Evolutionary conservation across 1,140 invertebrate species (phyloP).

Genomic region (Cheumatopsyche charites): DNA sequence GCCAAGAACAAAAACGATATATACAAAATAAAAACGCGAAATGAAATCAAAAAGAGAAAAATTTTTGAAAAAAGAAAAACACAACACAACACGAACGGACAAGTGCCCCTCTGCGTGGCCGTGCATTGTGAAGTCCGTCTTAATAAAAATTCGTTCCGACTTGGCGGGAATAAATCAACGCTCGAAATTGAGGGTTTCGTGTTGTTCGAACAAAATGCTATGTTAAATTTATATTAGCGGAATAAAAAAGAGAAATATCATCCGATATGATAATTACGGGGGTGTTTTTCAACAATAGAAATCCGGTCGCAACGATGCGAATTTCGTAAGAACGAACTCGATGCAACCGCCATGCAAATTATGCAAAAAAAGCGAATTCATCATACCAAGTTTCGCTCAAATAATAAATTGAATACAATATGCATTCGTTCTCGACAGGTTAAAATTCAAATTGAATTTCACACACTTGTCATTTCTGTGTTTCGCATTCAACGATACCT

Average conservation of each 20-base stretch:
- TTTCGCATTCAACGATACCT: too few species aligned
- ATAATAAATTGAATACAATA: too few species aligned
- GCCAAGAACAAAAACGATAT: neutral
- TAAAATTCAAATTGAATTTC: too few species aligned
- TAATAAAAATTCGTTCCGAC: constrained; percentile 10
- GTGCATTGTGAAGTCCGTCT: neutral
- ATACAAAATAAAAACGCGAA: neutral
- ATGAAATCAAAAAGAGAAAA: neutral
- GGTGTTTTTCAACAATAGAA: constrained; percentile 12
- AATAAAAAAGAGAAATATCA: neutral
- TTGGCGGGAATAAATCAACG: constrained; percentile 12
- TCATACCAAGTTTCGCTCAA: too few species aligned
- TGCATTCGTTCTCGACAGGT: too few species aligned
- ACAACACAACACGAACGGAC: neutral
- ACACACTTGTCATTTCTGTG: too few species aligned
- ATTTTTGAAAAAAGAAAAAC: neutral
- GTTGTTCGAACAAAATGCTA: too few species aligned
- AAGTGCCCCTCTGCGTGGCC: neutral
- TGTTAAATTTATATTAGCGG: too few species aligned
- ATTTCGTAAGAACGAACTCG: neutral
- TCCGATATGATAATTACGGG: constrained; percentile 5
- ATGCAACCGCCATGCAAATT: too few species aligned
- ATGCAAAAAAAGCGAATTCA: too few species aligned
- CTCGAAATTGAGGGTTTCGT: constrained; percentile 15
- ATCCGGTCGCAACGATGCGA: constrained; percentile 21